These are phyloP conservation scores for Elachura formosa DNA, from an alignment of 2,113 vertebrate genomes.

Conservation along the genomic window DNA sequence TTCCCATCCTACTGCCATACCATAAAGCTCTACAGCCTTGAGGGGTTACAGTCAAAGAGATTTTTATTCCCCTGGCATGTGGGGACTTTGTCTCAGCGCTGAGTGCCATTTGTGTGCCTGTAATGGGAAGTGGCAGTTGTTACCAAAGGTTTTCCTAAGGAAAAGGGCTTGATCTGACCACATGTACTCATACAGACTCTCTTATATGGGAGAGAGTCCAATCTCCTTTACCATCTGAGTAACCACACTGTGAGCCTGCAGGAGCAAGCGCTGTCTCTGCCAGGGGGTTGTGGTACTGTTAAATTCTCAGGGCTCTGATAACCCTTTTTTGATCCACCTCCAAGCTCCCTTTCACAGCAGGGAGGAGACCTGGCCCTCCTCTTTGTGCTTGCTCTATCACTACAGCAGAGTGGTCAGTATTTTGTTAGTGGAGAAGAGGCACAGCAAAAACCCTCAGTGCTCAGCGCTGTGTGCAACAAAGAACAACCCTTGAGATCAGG, in stretches of 20 bases:
- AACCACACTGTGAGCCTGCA: not conserved
- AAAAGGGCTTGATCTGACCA: constrained; percentile 24
- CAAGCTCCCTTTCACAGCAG: not conserved
- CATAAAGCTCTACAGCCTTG: not conserved
- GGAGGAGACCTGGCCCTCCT: not conserved
- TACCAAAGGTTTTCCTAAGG: constrained; percentile 32
- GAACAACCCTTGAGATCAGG: not conserved
- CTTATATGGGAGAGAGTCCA: not conserved
- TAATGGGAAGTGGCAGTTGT: not conserved
- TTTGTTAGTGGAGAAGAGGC: not conserved
- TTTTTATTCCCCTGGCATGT: not conserved
- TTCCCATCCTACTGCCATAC: not conserved
- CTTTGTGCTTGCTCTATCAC: not conserved
- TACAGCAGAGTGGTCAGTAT: not conserved
- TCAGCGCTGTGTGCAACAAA: not conserved
- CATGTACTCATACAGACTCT: not conserved
- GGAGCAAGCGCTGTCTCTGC: not conserved
- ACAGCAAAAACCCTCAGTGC: rapidly evolving
- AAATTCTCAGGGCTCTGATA: not conserved
- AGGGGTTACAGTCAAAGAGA: not conserved
- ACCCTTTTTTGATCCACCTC: not conserved
- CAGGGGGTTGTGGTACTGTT: not conserved
- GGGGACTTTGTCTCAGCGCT: not conserved
- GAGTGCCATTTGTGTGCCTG: not conserved
- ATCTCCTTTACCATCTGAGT: not conserved